A percentile compares a stretch with the other conserved stretches of the same genome.
These are phyloP conservation scores for Blomia tropicalis DNA, from an alignment of 2,888 invertebrate species.

Conservation along the genomic window DNA sequence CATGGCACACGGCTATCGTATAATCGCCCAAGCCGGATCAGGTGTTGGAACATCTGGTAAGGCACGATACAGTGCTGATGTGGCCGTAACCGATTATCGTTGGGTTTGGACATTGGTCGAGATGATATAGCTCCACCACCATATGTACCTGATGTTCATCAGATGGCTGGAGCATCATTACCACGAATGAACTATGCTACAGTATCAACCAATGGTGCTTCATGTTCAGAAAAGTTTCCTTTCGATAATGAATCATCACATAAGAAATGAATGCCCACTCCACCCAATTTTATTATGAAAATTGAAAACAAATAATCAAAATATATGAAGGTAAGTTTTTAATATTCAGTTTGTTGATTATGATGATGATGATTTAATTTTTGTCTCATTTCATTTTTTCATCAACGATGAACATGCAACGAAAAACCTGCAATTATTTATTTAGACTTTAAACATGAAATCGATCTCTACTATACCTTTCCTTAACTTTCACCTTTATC, in stretches of 20 bases:
- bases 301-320: too few species aligned
- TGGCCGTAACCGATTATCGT: conserved; percentile 24
- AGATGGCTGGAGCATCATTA: background rate
- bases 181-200: too few species aligned
- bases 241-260: background rate
- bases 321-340: too few species aligned
- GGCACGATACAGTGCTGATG: conserved; percentile 25
- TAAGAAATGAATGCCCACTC: background rate
- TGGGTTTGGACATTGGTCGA: conserved; percentile 24
- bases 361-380: background rate
- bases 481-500: background rate
- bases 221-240: background rate
- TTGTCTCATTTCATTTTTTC: too few species aligned
- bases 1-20: conserved; percentile 18
- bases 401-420: too few species aligned
- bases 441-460: too few species aligned
- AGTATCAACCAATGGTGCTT: background rate
- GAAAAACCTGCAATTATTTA: too few species aligned
- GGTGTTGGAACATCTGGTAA: conserved; percentile 23
- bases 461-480: too few species aligned
- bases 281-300: background rate
- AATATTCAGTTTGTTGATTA: too few species aligned
- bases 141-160: background rate
- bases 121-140: conserved; percentile 22
- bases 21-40: conserved; percentile 17